Evolutionary conservation across 1,140 invertebrate species (phyloP).

Genomic region (Monochamus saltuarius): DNA sequence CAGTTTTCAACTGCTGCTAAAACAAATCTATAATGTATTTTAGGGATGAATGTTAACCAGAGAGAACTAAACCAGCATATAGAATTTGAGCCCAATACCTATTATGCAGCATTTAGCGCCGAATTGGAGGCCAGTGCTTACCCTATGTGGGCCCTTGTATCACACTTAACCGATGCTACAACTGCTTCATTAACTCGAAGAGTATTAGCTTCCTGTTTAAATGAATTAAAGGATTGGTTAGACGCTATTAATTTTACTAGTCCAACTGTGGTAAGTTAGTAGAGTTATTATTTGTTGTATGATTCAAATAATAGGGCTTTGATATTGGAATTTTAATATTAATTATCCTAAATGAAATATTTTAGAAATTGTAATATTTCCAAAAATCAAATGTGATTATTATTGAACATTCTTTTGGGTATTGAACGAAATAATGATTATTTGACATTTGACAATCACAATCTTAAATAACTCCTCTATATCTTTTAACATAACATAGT

Average conservation of each 20-base stretch:
- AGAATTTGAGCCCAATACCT: slow-evolving; percentile 96
- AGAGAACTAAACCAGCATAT: slow-evolving; percentile 86
- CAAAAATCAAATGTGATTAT: no score
- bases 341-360: no score
- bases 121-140: slow-evolving; percentile 95
- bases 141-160: slow-evolving; percentile 94
- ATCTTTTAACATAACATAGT: no score
- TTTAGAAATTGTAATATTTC: no score
- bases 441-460: no score
- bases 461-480: no score
- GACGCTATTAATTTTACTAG: slow-evolving; percentile 75
- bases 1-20: no score
- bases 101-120: slow-evolving; percentile 95
- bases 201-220: slow-evolving; percentile 72
- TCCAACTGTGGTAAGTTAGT: slow-evolving; percentile 64
- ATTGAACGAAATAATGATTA: no score
- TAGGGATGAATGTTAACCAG: slow-evolving; percentile 94
- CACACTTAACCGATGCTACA: slow-evolving; percentile 75
- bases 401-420: no score
- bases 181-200: slow-evolving; percentile 72
- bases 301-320: not conserved
- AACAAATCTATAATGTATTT: no score
- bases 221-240: slow-evolving; percentile 82
- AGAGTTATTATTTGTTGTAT: slow-evolving; percentile 4
- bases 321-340: not conserved